Evolutionary conservation across 2,888 invertebrate species (phyloP), one percentile per base, ranked within the genome.

Genomic region (Strigamia maritima): DNA sequence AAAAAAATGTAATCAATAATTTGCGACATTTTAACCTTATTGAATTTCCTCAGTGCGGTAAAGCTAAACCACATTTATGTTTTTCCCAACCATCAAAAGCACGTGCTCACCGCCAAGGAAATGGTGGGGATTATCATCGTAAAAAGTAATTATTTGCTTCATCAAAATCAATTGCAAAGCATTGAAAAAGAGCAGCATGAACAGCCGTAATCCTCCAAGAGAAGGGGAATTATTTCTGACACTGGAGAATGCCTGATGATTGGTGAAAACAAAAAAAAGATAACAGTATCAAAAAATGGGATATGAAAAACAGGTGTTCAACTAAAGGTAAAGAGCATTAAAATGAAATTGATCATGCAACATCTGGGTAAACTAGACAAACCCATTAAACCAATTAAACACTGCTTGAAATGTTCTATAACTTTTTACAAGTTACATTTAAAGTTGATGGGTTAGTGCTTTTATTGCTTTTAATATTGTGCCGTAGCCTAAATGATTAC

Each of bases 101-200:
- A 60, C 60, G 60, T 60, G 60, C 60, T 60, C 60, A 7, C 60
- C 60, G 22, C 60, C 60, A 60, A 60, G 60, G 60, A 60, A 60
- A 60, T 60, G 60, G 60, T 22, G 60, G 60, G 60, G 60, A 60
- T 60, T 60, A 60, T 60, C 60, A 10, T 60, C 60, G 60, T 60
- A 60, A 60, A 60, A 60, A 60, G 60, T 60, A 60, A 60, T 60
- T 60, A 60, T 60, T 60, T 60, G 60, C 60, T 60, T 60, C 60
- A 60, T 60, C 60, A 60, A 60, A 60, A 60, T 60, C 60, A 60
- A 60, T 60, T 60, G 60, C 60, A 16, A 60, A 60, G 60, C 60
- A 60, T 19, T 60, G 60, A 60, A 60, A 60, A 60, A 60, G 2
- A 60, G 60, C 60, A n/a, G 8, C 60, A 60, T 60, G 60, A 60